Base-by-base conservation (phyloP, 1,140 invertebrate genomes). In the Monomorium pharaonis region DNA sequence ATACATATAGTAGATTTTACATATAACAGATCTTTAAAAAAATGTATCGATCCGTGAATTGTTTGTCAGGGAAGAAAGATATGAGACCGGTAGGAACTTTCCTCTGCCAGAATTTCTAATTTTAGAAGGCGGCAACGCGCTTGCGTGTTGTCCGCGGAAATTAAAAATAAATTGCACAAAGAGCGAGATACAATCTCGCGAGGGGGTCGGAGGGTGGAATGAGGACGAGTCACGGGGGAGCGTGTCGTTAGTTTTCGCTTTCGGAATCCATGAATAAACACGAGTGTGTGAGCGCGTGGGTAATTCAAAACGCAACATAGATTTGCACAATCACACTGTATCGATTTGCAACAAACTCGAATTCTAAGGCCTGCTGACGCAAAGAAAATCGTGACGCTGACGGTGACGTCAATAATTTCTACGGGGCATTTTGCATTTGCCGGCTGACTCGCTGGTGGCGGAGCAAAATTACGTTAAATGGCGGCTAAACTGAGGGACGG, bases 81-180 rank as follows among this genome's bases (percentile, higher is more conserved):
- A 51, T 49, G 44, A 83, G 65, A 90, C n/a, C 56, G 44, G 24
- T 44, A 14, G 49, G n/a, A 60, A 74, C 30, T 70, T 87, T 86
- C 27, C 75, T n/a, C n/a, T 88, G 89, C 87, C 87, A 85, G 65
- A 86, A 76, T 81, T 58, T 90, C 92, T 94, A 93, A 93, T 92
- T 93, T 91, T 94, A 94, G 91, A 86, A 47, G 58, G 54, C 70
- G 76, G 42, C 88, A 76, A 56, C 77, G 91, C 88, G 90, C 91
- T 92, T 89, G 83, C 88, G 85, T 87, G 74, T 76, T 89, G 91
- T 92, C 91, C 91, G 91, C 88, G 89, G 74, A 92, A 92, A 94
- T 93, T 93, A 93, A 94, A 94, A 94, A 93, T 93, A 94, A 93
- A 92, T 83, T 70, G 65, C 42, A 89, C 60, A 85, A 88, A 56